These are phyloP conservation scores for Zaprionus ornatus DNA, from an alignment of 1,140 invertebrate species.

Conservation along the genomic window DNA sequence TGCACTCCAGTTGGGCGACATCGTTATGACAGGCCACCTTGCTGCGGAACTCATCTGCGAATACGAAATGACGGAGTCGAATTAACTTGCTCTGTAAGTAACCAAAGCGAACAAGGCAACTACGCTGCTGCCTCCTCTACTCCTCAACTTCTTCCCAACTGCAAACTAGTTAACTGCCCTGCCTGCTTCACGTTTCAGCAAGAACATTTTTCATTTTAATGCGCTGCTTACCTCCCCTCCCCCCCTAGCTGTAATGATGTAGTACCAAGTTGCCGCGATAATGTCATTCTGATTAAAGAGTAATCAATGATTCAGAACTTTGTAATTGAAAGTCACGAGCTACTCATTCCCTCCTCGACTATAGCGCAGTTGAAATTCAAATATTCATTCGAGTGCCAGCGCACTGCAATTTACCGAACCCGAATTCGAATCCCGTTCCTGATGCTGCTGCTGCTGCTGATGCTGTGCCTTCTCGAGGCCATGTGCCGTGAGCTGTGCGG, in stretches of 20 bases:
- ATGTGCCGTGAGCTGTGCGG: slow-evolving; percentile 20
- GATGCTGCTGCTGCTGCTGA: not conserved
- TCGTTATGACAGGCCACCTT: slow-evolving; percentile 96
- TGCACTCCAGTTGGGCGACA: slow-evolving; percentile 91
- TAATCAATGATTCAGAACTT: slow-evolving; percentile 50
- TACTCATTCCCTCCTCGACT: slow-evolving; percentile 24
- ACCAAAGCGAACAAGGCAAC: not conserved
- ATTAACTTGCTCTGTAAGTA: slow-evolving; percentile 9
- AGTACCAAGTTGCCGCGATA: slow-evolving; percentile 24
- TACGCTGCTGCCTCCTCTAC: not conserved
- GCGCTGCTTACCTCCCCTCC: not conserved
- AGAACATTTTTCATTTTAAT: slow-evolving; percentile 10
- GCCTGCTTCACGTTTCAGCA: not conserved
- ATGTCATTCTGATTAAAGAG: slow-evolving; percentile 37
- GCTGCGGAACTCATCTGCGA: slow-evolving; percentile 94
- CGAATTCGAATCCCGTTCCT: not conserved
- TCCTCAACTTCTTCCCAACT: not conserved
- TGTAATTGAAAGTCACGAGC: slow-evolving; percentile 59
- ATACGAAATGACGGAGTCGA: slow-evolving; percentile 67
- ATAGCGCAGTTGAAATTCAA: slow-evolving; percentile 35
- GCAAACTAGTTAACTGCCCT: not conserved
- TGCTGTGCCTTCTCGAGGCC: not conserved
- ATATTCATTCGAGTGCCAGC: slow-evolving; percentile 30
- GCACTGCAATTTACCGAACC: slow-evolving; percentile 35
- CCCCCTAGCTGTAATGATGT: not conserved